Conservation (phyloP, 2,113 vertebrate species). For the Motacilla alba region DNA sequence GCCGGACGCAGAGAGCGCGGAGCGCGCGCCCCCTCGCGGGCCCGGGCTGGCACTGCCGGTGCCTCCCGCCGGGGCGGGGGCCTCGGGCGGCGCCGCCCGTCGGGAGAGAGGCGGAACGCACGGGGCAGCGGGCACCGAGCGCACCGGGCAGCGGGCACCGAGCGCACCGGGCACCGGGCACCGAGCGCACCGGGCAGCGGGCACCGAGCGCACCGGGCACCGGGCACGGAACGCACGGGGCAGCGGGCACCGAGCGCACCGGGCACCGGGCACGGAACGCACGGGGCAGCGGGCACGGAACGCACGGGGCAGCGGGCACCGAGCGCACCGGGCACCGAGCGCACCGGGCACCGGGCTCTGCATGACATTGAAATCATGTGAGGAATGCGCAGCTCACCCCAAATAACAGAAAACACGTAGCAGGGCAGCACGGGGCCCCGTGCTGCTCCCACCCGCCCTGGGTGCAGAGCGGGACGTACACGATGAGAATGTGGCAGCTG, state of each 20-base stretch:
- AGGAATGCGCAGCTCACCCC: conserved; percentile 16
- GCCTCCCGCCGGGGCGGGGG: not conserved
- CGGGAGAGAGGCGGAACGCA: too few relatives aligned
- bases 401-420: not conserved
- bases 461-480: not conserved
- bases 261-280: not conserved
- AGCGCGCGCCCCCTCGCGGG: not conserved
- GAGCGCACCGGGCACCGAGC: too few relatives aligned
- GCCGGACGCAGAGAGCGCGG: fast-evolving
- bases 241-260: not conserved
- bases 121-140: not conserved
- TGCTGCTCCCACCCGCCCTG: not conserved
- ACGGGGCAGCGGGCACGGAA: too few relatives aligned
- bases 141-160: not conserved
- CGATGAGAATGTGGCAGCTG: not conserved
- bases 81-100: too few relatives aligned
- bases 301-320: not conserved
- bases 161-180: too few relatives aligned
- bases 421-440: not conserved
- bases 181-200: not conserved
- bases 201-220: not conserved
- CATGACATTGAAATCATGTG: not conserved
- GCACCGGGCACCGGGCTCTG: not conserved
- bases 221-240: not conserved
- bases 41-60: fast-evolving